A percentile compares a stretch with the other conserved stretches of the same genome.
Evolutionary conservation across 1,140 invertebrate species (phyloP).

Genomic region (Zaprionus davidi): DNA sequence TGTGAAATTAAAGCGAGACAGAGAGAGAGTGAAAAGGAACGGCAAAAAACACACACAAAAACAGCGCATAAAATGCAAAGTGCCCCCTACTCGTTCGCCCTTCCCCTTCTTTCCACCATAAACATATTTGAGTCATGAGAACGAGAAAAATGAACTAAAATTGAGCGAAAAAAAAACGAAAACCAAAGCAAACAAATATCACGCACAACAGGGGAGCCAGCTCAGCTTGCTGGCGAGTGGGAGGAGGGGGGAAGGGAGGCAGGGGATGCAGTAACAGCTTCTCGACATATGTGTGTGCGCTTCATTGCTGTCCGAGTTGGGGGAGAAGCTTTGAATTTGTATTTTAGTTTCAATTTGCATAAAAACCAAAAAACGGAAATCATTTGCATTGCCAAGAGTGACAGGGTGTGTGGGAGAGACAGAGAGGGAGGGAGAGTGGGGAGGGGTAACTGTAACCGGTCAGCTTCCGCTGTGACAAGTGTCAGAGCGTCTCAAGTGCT

Average conservation of each 20-base stretch:
- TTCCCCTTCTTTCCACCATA: slow-evolving; percentile 9
- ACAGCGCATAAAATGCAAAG: slow-evolving; percentile 37
- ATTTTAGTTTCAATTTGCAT: slow-evolving; percentile 41
- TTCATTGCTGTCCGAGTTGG: slow-evolving; percentile 8
- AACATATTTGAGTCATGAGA: slow-evolving; percentile 45
- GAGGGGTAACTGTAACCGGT: slow-evolving; percentile 1
- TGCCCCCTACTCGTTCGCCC: not conserved
- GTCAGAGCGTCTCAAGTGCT: slow-evolving; percentile 40
- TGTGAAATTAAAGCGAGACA: slow-evolving; percentile 1
- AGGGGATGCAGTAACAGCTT: not conserved
- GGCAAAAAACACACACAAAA: not conserved
- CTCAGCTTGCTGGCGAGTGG: not conserved
- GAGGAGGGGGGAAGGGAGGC: not conserved
- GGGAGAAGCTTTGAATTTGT: slow-evolving; percentile 19
- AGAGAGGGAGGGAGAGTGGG: not conserved
- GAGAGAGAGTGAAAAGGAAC: not conserved
- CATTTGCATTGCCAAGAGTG: slow-evolving; percentile 34
- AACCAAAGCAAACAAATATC: slow-evolving; percentile 30
- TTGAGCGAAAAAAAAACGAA: slow-evolving; percentile 4
- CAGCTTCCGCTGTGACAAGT: slow-evolving; percentile 32
- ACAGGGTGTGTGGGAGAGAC: not conserved
- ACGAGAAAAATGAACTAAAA: slow-evolving; percentile 34
- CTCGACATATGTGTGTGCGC: slow-evolving; percentile 17
- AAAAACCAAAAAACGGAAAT: slow-evolving; percentile 43
- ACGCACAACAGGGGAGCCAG: slow-evolving; percentile 11